Percentiles rank a stretch among this genome's conserved stretches.
These are phyloP conservation scores for Cyprinus carpio DNA, from an alignment of 2,113 vertebrate species.

Conservation along the genomic window DNA sequence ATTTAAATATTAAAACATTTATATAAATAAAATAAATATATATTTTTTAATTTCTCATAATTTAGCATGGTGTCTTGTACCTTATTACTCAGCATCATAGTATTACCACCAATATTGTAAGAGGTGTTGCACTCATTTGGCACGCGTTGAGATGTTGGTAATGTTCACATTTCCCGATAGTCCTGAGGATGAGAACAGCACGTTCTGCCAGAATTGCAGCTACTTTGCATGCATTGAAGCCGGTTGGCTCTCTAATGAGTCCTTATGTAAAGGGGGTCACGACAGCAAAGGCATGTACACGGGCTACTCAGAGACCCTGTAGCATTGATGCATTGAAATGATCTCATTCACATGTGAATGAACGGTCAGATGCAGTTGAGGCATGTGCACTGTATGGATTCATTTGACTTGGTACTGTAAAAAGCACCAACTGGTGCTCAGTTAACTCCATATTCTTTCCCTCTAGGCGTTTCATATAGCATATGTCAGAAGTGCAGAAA, in stretches of 20 bases:
- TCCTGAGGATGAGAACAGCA: slow-evolving; percentile 40
- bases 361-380: slow-evolving; percentile 58
- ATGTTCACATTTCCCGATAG: neutral
- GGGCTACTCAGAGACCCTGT: neutral
- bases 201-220: slow-evolving; percentile 41
- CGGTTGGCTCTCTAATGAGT: slow-evolving; percentile 9
- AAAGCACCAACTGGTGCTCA: slow-evolving; percentile 60
- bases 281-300: neutral
- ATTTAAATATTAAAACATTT: too few species aligned
- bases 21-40: too few species aligned
- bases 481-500: neutral
- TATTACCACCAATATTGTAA: neutral
- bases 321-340: slow-evolving; percentile 5
- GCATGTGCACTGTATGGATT: slow-evolving; percentile 61
- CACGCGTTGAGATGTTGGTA: neutral
- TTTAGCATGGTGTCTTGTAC: neutral
- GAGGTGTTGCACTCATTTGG: neutral
- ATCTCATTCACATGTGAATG: neutral
- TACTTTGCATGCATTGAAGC: slow-evolving; percentile 48
- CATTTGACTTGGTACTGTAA: slow-evolving; percentile 64
- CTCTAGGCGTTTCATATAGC: slow-evolving; percentile 15
- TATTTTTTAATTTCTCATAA: neutral
- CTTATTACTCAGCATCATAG: neutral
- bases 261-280: slow-evolving; percentile 23
- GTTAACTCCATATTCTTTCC: slow-evolving; percentile 40